Percentiles rank a stretch among this genome's conserved stretches.
These are phyloP conservation scores for Abrostola tripartita DNA, from an alignment of 2,888 invertebrate species.

Conservation along the genomic window DNA sequence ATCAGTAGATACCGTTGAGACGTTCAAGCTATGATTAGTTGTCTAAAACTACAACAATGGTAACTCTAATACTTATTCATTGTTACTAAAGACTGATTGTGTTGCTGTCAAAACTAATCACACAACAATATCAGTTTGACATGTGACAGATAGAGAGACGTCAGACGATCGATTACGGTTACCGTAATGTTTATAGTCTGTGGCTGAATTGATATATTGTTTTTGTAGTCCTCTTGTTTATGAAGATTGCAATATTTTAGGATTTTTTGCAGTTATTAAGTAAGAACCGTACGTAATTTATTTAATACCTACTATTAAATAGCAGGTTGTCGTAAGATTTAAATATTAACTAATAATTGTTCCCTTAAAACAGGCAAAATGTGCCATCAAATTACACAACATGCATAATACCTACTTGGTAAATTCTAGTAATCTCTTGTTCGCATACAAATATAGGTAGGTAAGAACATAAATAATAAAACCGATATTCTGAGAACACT, in stretches of 20 bases:
- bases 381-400: too few species aligned
- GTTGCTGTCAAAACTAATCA: constrained; percentile 44
- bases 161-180: constrained; percentile 22
- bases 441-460: too few species aligned
- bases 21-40: constrained; percentile 33
- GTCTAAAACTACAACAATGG: constrained; percentile 38
- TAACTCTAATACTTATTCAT: constrained; percentile 25
- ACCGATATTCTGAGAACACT: too few species aligned
- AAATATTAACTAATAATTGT: too few species aligned
- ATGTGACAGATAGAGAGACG: constrained; percentile 35
- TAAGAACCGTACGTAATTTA: too few species aligned
- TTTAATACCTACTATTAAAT: too few species aligned
- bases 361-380: too few species aligned
- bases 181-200: constrained; percentile 8
- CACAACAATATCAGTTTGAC: constrained; percentile 42
- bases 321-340: too few species aligned
- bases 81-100: constrained; percentile 37
- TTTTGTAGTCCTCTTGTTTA: background rate
- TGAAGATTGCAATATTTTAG: background rate
- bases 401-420: too few species aligned
- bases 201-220: constrained; percentile 21
- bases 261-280: too few species aligned
- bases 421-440: too few species aligned
- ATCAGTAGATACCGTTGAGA: constrained; percentile 26
- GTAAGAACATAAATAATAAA: too few species aligned